Base-by-base conservation (phyloP, 2,113 vertebrate genomes). In the Microcebus jonahi region DNA sequence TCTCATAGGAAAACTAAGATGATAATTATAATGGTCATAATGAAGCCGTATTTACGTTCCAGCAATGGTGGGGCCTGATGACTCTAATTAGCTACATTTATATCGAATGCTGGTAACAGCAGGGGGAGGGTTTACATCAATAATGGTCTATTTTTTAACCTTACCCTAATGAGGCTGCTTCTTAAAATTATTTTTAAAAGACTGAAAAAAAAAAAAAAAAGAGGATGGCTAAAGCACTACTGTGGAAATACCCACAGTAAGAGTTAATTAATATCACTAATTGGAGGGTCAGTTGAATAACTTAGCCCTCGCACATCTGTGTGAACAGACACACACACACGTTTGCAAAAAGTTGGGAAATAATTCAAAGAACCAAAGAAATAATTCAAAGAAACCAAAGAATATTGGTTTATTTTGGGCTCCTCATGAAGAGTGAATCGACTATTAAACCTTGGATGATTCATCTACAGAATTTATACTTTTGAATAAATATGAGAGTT, bases 351-450 rank as follows among this genome's bases (percentile, higher is more conserved):
- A 97, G 84, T 95, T 97, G 11, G 31, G 96, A 95, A 97, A 63
- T 55, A 94, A 97, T 97, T 98, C 97, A 83, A 86, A 98, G 84
- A 97, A 88, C 45, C 39, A 42, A 42, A 42, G 96, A 95, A 97
- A 63, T 55, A 94, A 97, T 97, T 98, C 97, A 83, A 86, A 98
- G 84, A 97, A 88, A 7, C 39, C 39, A 42, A 42, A 42, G 5
- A 97, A 97, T 94, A 87, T 4, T 67, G 31, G 3, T 87, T 98
- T 96, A 97, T 97, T 98, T 98, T 90, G 82, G 96, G 76, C 80
- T 97, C 48, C 2, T 53, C 42, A 65, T 91, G 82, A 92, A 97
- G 27, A 97, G 42, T 81, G 94, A 98, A 94, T 93, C 73, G 95
- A 97, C 5, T 55, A 31, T 61, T 53, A 31, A 81, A 85, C 3